These are phyloP conservation scores for Dinoponera quadriceps DNA, from an alignment of 1,140 invertebrate genomes.

Conservation along the genomic window DNA sequence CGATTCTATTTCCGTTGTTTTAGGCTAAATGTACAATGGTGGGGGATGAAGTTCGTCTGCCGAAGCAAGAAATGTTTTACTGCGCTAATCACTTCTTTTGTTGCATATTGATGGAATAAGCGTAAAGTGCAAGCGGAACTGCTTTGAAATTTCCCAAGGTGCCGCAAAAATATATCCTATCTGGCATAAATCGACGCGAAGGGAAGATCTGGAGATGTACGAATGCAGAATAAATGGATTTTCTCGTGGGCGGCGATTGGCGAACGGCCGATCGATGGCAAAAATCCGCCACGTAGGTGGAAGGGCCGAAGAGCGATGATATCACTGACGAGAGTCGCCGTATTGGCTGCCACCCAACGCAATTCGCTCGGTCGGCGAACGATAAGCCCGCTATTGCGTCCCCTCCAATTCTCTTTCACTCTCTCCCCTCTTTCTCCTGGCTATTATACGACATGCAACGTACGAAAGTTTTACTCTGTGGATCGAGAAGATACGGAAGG, in stretches of 20 bases:
- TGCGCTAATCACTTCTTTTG: background rate
- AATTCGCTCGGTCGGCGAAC: constrained; percentile 75
- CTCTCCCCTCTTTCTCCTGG: constrained; percentile 67
- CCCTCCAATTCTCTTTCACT: constrained; percentile 22
- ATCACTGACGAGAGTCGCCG: constrained; percentile 83
- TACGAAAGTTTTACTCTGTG: constrained; percentile 12
- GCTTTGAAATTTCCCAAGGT: no score
- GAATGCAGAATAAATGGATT: constrained; percentile 2
- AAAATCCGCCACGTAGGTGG: constrained; percentile 23
- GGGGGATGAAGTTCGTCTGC: background rate
- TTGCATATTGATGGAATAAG: background rate
- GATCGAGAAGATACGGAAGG: constrained; percentile 55
- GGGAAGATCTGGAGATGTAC: background rate
- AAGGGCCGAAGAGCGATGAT: constrained; percentile 78
- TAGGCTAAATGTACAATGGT: constrained; percentile 17
- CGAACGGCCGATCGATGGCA: constrained; percentile 26
- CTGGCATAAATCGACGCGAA: no score
- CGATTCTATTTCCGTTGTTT: constrained; percentile 37
- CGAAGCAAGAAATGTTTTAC: background rate
- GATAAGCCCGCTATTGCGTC: constrained; percentile 17
- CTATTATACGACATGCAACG: constrained; percentile 75
- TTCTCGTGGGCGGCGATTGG: constrained; percentile 14
- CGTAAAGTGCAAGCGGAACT: no score
- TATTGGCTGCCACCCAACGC: constrained; percentile 83
- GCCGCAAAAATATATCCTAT: no score